Evolutionary conservation across 2,113 vertebrate genomes (phyloP).

Genomic region (Melospiza georgiana): DNA sequence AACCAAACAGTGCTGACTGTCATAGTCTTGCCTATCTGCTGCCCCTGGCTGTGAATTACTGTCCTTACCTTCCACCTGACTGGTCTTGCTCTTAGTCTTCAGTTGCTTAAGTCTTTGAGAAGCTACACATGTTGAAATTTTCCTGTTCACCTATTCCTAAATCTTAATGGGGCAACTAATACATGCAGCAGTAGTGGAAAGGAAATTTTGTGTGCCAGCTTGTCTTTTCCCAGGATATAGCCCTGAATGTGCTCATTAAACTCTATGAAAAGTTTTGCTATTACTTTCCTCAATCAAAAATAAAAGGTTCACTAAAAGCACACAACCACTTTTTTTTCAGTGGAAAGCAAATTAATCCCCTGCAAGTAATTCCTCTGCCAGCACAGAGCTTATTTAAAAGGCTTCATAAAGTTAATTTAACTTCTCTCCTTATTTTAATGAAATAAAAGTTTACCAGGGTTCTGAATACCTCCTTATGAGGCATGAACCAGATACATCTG

Average conservation of each 20-base stretch:
- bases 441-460: neutral
- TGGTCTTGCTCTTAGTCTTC: neutral
- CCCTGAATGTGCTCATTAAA: neutral
- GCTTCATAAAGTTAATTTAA: neutral
- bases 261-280: neutral
- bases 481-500: neutral
- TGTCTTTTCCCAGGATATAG: neutral
- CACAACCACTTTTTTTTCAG: neutral
- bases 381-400: neutral
- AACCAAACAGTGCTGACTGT: neutral
- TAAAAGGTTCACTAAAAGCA: neutral
- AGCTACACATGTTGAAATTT: neutral
- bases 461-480: neutral
- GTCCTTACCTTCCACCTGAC: neutral
- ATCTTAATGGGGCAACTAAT: neutral
- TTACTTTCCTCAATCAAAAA: neutral
- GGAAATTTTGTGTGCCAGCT: neutral
- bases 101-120: neutral
- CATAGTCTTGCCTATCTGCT: neutral
- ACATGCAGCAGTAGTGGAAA: neutral
- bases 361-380: neutral
- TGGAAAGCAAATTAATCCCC: neutral
- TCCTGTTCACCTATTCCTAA: neutral
- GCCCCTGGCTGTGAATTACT: neutral
- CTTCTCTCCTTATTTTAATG: neutral